Conservation (phyloP, 2,888 invertebrate genomes). For the Drosophila birchii region DNA sequence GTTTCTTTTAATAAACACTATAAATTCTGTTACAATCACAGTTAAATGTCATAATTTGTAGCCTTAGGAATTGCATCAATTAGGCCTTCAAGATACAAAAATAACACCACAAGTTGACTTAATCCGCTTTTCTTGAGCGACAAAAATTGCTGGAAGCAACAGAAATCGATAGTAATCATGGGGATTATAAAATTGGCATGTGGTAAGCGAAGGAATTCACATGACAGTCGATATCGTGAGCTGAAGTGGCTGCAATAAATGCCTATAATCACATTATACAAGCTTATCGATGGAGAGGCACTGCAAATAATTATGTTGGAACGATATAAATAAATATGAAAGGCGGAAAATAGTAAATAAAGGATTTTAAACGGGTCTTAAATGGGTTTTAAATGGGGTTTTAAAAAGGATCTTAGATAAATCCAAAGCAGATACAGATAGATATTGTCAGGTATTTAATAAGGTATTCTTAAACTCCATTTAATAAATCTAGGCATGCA, state of each 20-base stretch:
- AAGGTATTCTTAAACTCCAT: not conserved
- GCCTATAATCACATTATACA: conserved; percentile 21
- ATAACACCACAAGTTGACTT: not conserved
- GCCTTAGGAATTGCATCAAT: not conserved
- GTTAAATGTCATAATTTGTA: not conserved
- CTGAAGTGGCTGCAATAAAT: conserved; percentile 8
- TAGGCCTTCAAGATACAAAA: conserved; percentile 1
- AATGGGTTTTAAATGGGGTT: not conserved
- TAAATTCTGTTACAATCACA: not conserved
- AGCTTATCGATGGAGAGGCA: not conserved
- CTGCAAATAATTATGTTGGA: not conserved
- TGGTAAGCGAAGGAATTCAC: conserved; percentile 10
- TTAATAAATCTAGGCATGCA: too few species aligned
- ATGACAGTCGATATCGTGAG: conserved; percentile 2
- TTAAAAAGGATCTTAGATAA: not conserved
- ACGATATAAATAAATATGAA: not conserved
- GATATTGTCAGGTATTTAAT: not conserved
- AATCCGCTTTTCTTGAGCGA: conserved; percentile 4
- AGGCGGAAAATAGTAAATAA: not conserved
- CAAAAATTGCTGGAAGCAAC: not conserved
- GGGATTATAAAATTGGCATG: conserved; percentile 33
- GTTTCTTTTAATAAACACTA: not conserved
- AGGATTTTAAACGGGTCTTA: not conserved
- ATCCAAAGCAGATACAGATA: not conserved
- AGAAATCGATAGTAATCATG: conserved; percentile 22